Base-by-base conservation (phyloP, 2,888 invertebrate species). In the Drosophila ezoana region DNA sequence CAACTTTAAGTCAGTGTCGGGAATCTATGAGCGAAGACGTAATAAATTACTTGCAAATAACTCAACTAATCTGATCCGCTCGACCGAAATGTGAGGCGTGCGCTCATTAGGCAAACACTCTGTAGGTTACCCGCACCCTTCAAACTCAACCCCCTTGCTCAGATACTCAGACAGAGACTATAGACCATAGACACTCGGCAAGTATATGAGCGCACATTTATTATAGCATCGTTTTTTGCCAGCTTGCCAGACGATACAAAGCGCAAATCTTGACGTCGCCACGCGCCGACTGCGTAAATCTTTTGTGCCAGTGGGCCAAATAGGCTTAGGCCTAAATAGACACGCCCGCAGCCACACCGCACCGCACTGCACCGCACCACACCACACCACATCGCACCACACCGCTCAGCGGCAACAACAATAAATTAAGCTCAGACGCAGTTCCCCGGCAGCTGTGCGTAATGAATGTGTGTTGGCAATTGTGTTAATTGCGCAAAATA, bases 11-110 rank as follows among this genome's bases (percentile, higher is more conserved):
- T 58, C 66, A 52, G 66, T 28, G 28, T 43, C 14, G 70, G 59
- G 54, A 81, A 70, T 70, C 82, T 64, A 75, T 75, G 79, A 70
- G 79, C 64, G 85, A 51, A 54, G 81, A 77, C 69, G 81, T 82
- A 88, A 87, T 87, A 89, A 89, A 90, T 89, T 89, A 82, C 89
- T 89, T 82, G 83, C 79, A 85, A 87, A 89, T 89, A 89, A 85
- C 81, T 86, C 84, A 79, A 81, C 79, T 90, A 89, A 89, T 86
- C 89, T 77, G 70, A 75, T 71, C 70, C 73, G 70, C 45, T 56
- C 48, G 56, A 49, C 49, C 47, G 77, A 66, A 87, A 81, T 84
- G 85, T 72, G 77, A 82, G 82, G 85, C 87, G 82, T 82, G 77
- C 59, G 83, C 85, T 85, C 87, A 87, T 85, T 87, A 87, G 69